Conservation (phyloP, 2,797 vertebrate species). For the Eleutherodactylus coqui region DNA sequence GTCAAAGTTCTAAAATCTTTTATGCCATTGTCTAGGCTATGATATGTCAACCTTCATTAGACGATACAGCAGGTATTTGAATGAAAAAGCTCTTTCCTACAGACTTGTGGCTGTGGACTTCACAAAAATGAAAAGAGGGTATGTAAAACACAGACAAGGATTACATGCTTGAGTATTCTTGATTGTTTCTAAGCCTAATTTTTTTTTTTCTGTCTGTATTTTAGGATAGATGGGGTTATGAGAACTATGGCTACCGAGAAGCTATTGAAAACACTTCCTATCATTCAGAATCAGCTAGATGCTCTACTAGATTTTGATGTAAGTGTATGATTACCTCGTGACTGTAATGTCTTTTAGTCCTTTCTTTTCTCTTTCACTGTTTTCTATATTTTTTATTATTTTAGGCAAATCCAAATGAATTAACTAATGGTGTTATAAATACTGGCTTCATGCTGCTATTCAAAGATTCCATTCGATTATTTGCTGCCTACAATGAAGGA, state of each 20-base stretch:
- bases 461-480: conserved; percentile 95
- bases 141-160: conserved; percentile 59
- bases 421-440: conserved; percentile 93
- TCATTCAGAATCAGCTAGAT: conserved; percentile 94
- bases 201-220: conserved; percentile 51
- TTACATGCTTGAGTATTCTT: neutral
- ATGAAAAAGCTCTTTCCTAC: conserved; percentile 95
- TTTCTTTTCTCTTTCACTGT: conserved; percentile 17
- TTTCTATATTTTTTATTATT: conserved; percentile 47
- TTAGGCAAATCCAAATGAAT: conserved; percentile 91
- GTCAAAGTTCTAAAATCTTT: neutral
- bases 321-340: conserved; percentile 60
- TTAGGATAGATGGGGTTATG: conserved; percentile 89
- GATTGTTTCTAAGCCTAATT: neutral
- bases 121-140: conserved; percentile 97
- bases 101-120: conserved; percentile 92
- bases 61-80: conserved; percentile 93
- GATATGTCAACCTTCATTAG: conserved; percentile 96
- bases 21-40: conserved; percentile 80
- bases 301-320: conserved; percentile 95
- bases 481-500: conserved; percentile 95
- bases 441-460: conserved; percentile 96
- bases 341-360: neutral
- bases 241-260: conserved; percentile 92
- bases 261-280: conserved; percentile 91